These are phyloP conservation scores for Rostratula benghalensis DNA, from an alignment of 2,113 vertebrate genomes.

Conservation along the genomic window DNA sequence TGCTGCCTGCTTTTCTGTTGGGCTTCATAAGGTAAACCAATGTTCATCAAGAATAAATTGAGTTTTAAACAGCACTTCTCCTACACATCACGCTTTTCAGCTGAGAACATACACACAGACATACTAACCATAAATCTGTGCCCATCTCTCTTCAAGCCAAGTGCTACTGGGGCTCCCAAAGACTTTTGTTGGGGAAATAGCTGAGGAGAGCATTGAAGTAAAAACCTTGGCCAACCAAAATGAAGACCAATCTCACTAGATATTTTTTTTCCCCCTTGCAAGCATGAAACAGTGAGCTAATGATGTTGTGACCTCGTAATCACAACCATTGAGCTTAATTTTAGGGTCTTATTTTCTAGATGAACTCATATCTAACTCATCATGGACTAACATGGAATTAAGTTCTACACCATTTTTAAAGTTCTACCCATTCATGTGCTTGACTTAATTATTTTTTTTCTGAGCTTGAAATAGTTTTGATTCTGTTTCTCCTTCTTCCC, in stretches of 20 bases:
- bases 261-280: no score
- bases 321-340: neutral
- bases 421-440: neutral
- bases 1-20: neutral
- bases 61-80: neutral
- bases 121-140: neutral
- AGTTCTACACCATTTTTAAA: neutral
- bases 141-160: neutral
- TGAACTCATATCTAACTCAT: neutral
- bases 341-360: neutral
- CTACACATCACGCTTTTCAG: neutral
- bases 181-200: neutral
- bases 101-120: neutral
- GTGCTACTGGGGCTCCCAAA: neutral
- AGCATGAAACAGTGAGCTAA: neutral
- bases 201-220: neutral
- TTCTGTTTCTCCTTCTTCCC: neutral
- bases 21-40: neutral
- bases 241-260: neutral
- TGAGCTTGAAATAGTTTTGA: neutral
- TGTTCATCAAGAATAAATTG: fast-evolving
- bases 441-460: neutral
- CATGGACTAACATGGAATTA: neutral
- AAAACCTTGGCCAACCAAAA: neutral
- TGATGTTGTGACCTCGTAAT: neutral